phyloP scores from a whole-genome alignment of 2,888 invertebrate genomes.

The Dolichomitus sp. region DNA sequence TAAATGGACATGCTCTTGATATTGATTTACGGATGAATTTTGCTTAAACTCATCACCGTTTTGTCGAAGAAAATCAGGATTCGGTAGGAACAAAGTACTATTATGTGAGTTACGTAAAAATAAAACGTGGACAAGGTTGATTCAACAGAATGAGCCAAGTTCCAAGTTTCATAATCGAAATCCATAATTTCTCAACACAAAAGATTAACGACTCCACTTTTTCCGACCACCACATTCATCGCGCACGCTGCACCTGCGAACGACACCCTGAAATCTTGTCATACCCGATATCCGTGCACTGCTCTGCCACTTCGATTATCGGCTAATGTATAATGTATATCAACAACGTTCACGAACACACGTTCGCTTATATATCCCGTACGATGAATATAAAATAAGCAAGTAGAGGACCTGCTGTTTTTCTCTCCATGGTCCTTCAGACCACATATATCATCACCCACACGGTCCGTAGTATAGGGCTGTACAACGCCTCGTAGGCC shows the following conservation, averaged over 20 bases:
- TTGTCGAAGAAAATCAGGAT: too few species aligned
- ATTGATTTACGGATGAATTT: too few species aligned
- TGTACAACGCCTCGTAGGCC: background rate
- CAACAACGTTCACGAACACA: background rate
- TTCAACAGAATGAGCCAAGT: too few species aligned
- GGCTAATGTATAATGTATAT: slow-evolving; percentile 62
- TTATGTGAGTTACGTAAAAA: too few species aligned
- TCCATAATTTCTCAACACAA: background rate
- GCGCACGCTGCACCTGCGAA: slow-evolving; percentile 50
- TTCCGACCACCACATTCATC: slow-evolving; percentile 30
- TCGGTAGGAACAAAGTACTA: too few species aligned
- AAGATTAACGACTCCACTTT: background rate
- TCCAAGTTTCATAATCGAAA: too few species aligned
- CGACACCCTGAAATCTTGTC: slow-evolving; percentile 40
- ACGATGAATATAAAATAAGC: slow-evolving; percentile 54
- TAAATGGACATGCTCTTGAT: too few species aligned
- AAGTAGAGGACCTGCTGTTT: background rate
- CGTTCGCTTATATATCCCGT: slow-evolving; percentile 42
- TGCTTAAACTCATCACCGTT: too few species aligned
- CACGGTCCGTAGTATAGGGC: slow-evolving; percentile 1
- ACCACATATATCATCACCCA: slow-evolving; percentile 19
- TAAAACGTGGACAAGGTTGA: too few species aligned
- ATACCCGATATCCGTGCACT: slow-evolving; percentile 42
- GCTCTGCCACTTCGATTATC: slow-evolving; percentile 60
- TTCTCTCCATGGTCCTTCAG: slow-evolving; percentile 24